Evolutionary conservation across 2,113 vertebrate genomes (phyloP).

Genomic region (Sylvia atricapilla): DNA sequence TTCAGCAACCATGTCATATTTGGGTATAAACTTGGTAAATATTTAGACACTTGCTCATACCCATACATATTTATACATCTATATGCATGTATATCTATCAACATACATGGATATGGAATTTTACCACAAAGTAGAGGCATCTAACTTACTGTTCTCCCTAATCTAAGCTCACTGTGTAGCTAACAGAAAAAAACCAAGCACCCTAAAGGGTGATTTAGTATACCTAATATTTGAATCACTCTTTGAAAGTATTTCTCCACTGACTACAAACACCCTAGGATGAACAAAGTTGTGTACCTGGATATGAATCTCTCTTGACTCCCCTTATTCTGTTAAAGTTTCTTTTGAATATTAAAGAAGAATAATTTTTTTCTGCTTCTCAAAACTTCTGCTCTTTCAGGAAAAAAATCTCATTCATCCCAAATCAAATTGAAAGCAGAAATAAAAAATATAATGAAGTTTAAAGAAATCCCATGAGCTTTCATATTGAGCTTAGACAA

Average conservation of each 20-base stretch:
- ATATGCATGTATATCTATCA: neutral
- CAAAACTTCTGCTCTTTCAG: neutral
- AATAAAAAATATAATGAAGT: neutral
- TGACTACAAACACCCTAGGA: neutral
- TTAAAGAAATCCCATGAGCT: neutral
- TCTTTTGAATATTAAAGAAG: neutral
- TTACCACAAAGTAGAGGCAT: neutral
- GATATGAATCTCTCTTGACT: neutral
- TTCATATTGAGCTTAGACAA: neutral
- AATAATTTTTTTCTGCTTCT: neutral
- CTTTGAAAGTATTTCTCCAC: neutral
- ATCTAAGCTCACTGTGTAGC: neutral
- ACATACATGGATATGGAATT: neutral
- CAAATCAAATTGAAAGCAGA: neutral
- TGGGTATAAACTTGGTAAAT: neutral
- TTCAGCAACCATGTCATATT: neutral
- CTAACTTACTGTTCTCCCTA: neutral
- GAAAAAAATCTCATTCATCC: neutral
- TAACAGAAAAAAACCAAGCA: neutral
- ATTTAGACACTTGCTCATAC: neutral
- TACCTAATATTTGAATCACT: neutral
- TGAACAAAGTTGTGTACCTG: neutral
- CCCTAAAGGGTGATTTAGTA: neutral
- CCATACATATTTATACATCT: neutral
- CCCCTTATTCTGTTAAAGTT: neutral